Percentiles rank a stretch among this genome's conserved stretches.
phyloP scores from a whole-genome alignment of 1,140 invertebrate genomes.

The Dysdera silvatica region DNA sequence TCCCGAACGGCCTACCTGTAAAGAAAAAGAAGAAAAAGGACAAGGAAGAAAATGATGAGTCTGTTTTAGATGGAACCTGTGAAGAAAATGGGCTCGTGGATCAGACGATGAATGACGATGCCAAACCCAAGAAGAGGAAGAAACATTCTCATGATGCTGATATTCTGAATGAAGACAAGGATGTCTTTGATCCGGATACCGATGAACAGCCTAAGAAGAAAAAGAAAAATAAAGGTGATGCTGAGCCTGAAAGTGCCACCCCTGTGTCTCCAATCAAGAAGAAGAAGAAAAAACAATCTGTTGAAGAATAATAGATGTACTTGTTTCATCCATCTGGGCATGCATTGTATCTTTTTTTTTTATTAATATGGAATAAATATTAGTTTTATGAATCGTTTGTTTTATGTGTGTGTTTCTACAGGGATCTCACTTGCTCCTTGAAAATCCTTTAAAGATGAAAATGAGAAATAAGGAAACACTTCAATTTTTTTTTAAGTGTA shows the following conservation, averaged over 20 bases:
- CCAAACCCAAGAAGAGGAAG: neutral
- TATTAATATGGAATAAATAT: no score
- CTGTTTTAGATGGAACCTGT: neutral
- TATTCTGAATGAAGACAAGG: neutral
- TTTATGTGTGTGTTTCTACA: no score
- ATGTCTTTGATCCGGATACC: neutral
- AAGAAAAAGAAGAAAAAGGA: no score
- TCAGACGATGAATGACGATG: neutral
- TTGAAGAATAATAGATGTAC: neutral
- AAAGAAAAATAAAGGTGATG: neutral
- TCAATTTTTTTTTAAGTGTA: no score
- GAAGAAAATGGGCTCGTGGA: neutral
- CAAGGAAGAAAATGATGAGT: conserved; percentile 13
- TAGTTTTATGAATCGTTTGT: no score
- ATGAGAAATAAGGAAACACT: no score
- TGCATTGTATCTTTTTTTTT: no score
- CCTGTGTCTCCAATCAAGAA: neutral
- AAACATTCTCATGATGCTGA: neutral
- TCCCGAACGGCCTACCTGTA: conserved; percentile 9
- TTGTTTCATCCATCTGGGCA: no score
- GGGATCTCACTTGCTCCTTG: no score
- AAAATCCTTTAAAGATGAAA: no score
- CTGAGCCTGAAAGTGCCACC: neutral
- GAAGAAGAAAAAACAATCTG: neutral
- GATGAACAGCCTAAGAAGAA: conserved; percentile 5